phyloP scores from a whole-genome alignment of 2,888 invertebrate genomes.

The Lydus trimaculatus region DNA sequence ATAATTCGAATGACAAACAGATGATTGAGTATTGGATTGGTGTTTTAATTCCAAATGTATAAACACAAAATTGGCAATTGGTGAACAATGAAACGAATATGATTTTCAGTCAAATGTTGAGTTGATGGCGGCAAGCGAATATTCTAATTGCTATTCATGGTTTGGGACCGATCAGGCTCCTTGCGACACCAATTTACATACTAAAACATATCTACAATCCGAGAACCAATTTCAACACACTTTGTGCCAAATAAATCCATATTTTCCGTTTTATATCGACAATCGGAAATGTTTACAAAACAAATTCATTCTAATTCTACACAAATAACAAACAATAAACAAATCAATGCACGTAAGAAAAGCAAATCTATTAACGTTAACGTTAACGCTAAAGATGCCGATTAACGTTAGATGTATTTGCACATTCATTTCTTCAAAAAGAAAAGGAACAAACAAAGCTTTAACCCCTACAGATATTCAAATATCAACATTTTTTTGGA shows the following conservation, averaged over 20 bases:
- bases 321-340: too few relatives aligned
- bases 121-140: conserved; percentile 46
- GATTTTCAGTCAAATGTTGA: conserved; percentile 35
- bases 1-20: not conserved
- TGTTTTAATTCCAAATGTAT: conserved; percentile 18
- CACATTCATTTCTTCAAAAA: too few relatives aligned
- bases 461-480: conserved; percentile 7
- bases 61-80: conserved; percentile 32
- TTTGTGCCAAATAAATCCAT: conserved; percentile 38
- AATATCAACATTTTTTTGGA: conserved; percentile 12
- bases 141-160: conserved; percentile 61
- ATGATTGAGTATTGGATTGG: conserved; percentile 20
- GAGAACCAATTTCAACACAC: conserved; percentile 51
- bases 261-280: conserved; percentile 13
- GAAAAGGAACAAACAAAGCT: too few relatives aligned
- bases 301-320: too few relatives aligned
- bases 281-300: not conserved
- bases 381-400: too few relatives aligned
- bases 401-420: too few relatives aligned
- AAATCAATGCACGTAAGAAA: too few relatives aligned
- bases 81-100: conserved; percentile 31
- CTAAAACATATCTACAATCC: conserved; percentile 57
- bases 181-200: conserved; percentile 60
- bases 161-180: conserved; percentile 59
- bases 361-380: too few relatives aligned